These are phyloP conservation scores for Callipepla californica DNA, from an alignment of 2,113 vertebrate genomes.

Conservation along the genomic window DNA sequence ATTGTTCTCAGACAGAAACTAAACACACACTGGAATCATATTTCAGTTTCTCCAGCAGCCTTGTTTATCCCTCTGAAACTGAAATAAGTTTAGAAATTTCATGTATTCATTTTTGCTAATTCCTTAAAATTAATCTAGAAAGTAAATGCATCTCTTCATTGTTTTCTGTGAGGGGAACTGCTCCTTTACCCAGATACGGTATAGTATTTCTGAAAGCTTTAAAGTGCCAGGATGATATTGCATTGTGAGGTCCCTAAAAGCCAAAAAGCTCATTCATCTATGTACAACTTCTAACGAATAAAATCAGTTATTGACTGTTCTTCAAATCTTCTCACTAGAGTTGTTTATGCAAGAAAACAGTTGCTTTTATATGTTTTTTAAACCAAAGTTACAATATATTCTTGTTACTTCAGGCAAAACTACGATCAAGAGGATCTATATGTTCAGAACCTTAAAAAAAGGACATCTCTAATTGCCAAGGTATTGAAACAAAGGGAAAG, in stretches of 20 bases:
- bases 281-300: not conserved
- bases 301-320: not conserved
- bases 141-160: not conserved
- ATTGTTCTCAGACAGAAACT: conserved; percentile 21
- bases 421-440: not conserved
- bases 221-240: not conserved
- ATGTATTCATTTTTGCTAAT: not conserved
- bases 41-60: not conserved
- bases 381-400: not conserved
- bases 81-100: not conserved
- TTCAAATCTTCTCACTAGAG: not conserved
- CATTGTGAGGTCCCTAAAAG: not conserved
- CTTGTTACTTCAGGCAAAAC: not conserved
- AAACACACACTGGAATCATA: not conserved
- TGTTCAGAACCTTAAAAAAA: not conserved
- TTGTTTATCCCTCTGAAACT: not conserved
- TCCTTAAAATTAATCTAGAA: not conserved
- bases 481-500: not conserved
- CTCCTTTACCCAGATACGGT: not conserved
- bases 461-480: not conserved
- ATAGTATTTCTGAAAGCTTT: not conserved
- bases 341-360: not conserved
- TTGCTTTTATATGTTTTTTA: not conserved
- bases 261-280: not conserved
- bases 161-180: not conserved